Evolutionary conservation across 2,797 vertebrate species (phyloP).

Genomic region (Sciurus carolinensis): DNA sequence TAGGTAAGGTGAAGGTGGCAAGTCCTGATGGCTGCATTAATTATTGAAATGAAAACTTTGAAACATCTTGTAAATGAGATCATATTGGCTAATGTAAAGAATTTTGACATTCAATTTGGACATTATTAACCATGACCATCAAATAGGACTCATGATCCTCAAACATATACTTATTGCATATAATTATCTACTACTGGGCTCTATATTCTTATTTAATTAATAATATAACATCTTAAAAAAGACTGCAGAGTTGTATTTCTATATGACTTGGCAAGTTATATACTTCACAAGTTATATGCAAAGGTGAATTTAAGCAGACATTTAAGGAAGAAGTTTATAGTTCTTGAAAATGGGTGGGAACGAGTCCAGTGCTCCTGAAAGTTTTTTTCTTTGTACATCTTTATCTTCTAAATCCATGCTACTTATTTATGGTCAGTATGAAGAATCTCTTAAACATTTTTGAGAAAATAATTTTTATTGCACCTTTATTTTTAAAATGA

Average conservation of each 20-base stretch:
- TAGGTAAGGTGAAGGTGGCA: accelerated
- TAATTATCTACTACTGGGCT: neutral
- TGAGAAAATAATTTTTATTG: neutral
- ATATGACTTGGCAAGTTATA: neutral
- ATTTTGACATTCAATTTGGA: neutral
- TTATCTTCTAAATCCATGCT: neutral
- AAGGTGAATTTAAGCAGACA: neutral
- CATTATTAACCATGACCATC: neutral
- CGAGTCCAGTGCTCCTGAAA: neutral
- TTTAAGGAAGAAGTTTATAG: neutral
- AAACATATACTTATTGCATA: neutral
- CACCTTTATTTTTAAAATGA: neutral
- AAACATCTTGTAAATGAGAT: neutral
- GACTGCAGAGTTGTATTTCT: neutral
- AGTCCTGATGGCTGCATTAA: neutral
- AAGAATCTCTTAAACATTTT: neutral
- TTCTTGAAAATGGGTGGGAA: neutral
- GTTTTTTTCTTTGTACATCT: neutral
- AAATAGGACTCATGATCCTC: neutral
- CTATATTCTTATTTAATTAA: neutral
- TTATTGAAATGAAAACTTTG: neutral
- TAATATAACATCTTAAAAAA: neutral
- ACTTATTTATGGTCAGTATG: neutral
- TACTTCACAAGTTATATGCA: neutral
- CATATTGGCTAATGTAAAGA: neutral